phyloP scores from a whole-genome alignment of 2,113 vertebrate species.

The Columba livia region DNA sequence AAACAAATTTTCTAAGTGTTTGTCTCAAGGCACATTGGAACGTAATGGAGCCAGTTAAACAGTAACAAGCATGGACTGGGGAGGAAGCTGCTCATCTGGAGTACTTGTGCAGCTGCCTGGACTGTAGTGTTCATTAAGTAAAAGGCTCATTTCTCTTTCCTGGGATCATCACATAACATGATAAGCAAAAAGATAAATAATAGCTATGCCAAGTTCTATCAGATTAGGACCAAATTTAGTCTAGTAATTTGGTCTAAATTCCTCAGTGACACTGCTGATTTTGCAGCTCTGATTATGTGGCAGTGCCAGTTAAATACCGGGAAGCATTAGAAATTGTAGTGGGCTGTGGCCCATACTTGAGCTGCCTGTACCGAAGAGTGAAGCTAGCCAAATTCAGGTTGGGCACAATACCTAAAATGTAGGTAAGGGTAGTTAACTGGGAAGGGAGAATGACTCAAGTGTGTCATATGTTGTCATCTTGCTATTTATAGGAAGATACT shows the following conservation, averaged over 20 bases:
- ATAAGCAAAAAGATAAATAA: not conserved
- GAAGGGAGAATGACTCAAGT: not conserved
- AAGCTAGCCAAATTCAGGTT: not conserved
- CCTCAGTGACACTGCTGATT: not conserved
- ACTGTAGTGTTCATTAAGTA: not conserved
- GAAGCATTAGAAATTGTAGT: not conserved
- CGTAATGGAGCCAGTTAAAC: not conserved
- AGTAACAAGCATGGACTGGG: not conserved
- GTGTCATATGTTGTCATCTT: not conserved
- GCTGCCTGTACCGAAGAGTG: not conserved
- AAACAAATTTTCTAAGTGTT: not conserved
- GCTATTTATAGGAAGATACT: not conserved
- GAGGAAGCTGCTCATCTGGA: not conserved
- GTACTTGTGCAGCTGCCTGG: not conserved
- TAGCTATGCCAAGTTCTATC: rapidly evolving
- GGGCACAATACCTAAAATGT: not conserved
- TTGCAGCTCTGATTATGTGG: not conserved
- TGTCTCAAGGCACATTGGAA: not conserved
- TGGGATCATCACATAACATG: not conserved
- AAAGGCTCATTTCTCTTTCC: not conserved
- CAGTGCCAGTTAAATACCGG: not conserved
- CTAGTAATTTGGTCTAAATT: not conserved
- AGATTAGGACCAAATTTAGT: not conserved
- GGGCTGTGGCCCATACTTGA: not conserved
- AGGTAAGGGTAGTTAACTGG: not conserved